Evolutionary conservation across 1,140 invertebrate genomes (phyloP).

Genomic region (Ceratina japonica): DNA sequence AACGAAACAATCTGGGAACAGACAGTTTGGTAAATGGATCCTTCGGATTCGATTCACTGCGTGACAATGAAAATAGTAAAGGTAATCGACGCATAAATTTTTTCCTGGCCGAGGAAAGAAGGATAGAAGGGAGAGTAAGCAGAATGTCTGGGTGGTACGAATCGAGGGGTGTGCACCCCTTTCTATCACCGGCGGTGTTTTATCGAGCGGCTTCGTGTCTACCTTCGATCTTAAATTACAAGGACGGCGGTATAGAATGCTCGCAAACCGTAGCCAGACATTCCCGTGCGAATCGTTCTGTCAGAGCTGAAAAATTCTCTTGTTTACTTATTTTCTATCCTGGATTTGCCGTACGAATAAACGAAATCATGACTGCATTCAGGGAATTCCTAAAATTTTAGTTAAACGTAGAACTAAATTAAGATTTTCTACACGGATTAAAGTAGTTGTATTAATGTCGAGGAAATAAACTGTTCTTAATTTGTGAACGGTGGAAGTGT

Average conservation of each 20-base stretch:
- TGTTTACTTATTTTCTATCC: no score
- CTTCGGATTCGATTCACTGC: background rate
- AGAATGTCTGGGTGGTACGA: constrained; percentile 15
- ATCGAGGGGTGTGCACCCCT: constrained; percentile 6
- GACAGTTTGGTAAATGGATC: constrained; percentile 20
- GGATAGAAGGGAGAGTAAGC: background rate
- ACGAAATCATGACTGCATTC: no score
- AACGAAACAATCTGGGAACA: background rate
- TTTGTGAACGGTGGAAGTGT: no score
- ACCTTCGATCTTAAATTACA: constrained; percentile 46
- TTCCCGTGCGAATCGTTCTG: constrained; percentile 14
- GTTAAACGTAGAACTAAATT: no score
- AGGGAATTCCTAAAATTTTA: no score
- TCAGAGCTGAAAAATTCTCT: background rate
- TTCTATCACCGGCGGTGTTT: constrained; percentile 38
- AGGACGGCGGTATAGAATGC: constrained; percentile 12
- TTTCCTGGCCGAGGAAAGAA: background rate
- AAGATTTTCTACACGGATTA: no score
- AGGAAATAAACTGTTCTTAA: no score
- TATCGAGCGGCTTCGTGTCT: constrained; percentile 34
- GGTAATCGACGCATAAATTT: constrained; percentile 33
- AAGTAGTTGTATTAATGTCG: no score
- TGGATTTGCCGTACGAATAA: no score
- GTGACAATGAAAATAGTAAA: constrained; percentile 16
- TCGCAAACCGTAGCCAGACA: background rate